Base-by-base conservation (phyloP, 2,113 vertebrate species). In the Montifringilla adamsi region DNA sequence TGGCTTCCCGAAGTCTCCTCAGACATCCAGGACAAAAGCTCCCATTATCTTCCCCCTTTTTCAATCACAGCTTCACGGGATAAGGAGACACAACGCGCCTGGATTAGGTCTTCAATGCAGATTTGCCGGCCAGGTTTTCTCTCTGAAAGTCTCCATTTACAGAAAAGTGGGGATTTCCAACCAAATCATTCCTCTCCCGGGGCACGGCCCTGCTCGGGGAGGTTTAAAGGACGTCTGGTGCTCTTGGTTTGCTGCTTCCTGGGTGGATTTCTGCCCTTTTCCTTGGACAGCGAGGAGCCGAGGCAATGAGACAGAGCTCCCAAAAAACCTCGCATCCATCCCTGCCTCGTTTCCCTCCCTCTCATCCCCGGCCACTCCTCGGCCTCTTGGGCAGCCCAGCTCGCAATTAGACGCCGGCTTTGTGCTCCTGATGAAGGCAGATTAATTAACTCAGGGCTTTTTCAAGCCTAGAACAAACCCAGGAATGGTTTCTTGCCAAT, bases 371-470 rank as follows among this genome's bases (percentile, higher is more conserved):
- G 94, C 49, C 49, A 10, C 75, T 76, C 75, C 87, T 83, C 94
- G 64, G 43, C 93, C 94, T 59, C 89, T 95, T 93, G 95, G 93
- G 92, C 97, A 92, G 81, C 77, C 75, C 78, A 94, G 93, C 91
- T 97, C 56, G 80, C 92, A 93, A 94, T 97, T 97, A 96, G 81
- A 80, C 88, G 84, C 60, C 7, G 49, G 56, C 86, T 95, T 95
- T 90, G 63, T 80, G 90, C 81, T 94, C 70, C 53, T 84, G 89
- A 97, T 89, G 94, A 96, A 90, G 80, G 80, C 33, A 97, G 70
- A 98, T 95, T 96, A 97, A 97, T 95, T 94, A 97, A 96, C 96
- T 93, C 90, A 91, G 75, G 37, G 72, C 66, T 93, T 91, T 96
- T 93, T 8, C 85, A 78, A 94, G 83, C n/a, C 43, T 49, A 27